Base-by-base conservation (phyloP, 2,113 vertebrate species). In the Brachirus orientalis region DNA sequence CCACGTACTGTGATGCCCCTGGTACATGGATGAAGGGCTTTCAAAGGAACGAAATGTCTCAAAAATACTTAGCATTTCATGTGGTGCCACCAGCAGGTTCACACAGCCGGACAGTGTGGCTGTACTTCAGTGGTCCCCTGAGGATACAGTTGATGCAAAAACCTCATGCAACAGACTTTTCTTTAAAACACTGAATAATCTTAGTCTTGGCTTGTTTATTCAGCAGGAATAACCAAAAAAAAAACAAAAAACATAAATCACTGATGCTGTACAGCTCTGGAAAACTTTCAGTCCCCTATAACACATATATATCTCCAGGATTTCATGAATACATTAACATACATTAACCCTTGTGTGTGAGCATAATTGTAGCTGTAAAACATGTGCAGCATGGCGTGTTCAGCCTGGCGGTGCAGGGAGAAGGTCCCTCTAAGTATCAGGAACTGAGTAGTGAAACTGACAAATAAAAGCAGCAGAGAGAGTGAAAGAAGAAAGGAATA, bases 401-500 rank as follows among this genome's bases (percentile, higher is more conserved):
- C 51, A 77, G 37, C 36, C 20, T 43, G 46, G 36, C 40, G 10
- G 37, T 57, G 12, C 10, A 28, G 60, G 11, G 38, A 69, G 70
- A 76, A 72, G 53, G 53, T 54, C 40, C 72, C 57, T 40, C 69
- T 57, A 37, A 67, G 74, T 58, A 76, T 84, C 63, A 48, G 48
- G 83, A 69, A 71, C 48, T 48, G 69, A 84, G 80, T 7, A 59
- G 65, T 63, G 62, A 41, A 79, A 73, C 13, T 2, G 51, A 66
- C 61, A 65, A 77, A 70, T 58, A 71, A 66, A 46, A 66, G 46
- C 44, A 46, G 73, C 47, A 69, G 35, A 76, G 71, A 63, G 76
- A 54, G 52, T 69, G 55, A 52, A 19, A 82, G 77, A 83, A 88
- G 72, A 90, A 82, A 82, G 69, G 80, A 90, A 86, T 81, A 69